Conservation (phyloP, 2,113 vertebrate genomes). For the Patagioenas fasciata region DNA sequence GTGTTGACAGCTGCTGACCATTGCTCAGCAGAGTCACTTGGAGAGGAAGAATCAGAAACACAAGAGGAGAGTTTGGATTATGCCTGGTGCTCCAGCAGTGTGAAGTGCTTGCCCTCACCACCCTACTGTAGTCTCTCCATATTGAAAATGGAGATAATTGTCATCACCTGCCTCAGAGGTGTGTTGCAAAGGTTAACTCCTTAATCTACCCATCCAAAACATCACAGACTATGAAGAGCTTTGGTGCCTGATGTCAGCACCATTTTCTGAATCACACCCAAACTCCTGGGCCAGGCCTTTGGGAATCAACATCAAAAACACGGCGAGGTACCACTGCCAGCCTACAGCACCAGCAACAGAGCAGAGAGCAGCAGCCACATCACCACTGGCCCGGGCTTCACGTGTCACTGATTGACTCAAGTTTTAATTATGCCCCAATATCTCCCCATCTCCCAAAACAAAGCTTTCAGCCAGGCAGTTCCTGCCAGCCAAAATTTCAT, state of each 20-base stretch:
- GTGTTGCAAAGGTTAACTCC: not conserved
- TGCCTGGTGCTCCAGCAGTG: rapidly evolving
- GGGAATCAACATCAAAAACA: not conserved
- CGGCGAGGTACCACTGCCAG: not conserved
- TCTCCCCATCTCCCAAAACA: slow-evolving; percentile 55
- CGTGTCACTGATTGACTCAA: slow-evolving; percentile 57
- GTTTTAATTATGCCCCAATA: slow-evolving; percentile 29
- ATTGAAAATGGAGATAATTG: not conserved
- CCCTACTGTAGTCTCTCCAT: no score
- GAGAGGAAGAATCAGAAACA: not conserved
- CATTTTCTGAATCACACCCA: not conserved
- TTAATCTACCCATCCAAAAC: not conserved
- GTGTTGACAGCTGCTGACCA: not conserved
- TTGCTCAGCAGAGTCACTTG: not conserved
- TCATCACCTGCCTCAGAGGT: not conserved
- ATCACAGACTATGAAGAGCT: not conserved
- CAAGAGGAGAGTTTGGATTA: not conserved
- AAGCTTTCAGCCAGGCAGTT: slow-evolving; percentile 55
- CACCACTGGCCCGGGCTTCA: slow-evolving; percentile 17
- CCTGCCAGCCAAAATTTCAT: slow-evolving; percentile 77
- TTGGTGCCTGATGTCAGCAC: not conserved
- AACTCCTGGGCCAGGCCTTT: not conserved
- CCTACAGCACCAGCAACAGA: not conserved
- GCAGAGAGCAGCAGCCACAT: not conserved
- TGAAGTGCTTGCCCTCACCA: not conserved